Percentiles rank a stretch among this genome's conserved stretches.
phyloP scores from a whole-genome alignment of 1,140 invertebrate species.

The Caenorhabditis briggsae region DNA sequence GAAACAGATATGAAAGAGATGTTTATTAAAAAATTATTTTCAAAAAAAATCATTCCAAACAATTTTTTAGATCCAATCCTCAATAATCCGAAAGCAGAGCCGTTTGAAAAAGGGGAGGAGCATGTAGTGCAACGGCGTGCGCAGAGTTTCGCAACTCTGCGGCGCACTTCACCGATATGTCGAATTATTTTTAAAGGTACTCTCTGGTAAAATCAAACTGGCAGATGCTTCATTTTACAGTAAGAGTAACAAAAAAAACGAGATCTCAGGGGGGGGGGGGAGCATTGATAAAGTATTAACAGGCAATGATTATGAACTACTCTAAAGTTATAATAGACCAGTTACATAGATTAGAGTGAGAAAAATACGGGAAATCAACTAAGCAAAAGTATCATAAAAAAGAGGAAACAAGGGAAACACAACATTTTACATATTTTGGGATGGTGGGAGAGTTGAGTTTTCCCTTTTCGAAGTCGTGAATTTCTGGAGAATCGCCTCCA shows the following conservation, averaged over 20 bases:
- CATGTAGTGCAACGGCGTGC: background rate
- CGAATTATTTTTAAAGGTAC: too few species aligned
- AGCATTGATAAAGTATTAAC: too few species aligned
- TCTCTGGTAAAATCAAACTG: too few species aligned
- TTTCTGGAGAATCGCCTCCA: background rate
- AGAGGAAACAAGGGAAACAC: background rate
- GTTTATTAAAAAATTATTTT: too few species aligned
- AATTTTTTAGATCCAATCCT: background rate
- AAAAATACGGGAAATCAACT: background rate
- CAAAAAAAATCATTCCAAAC: background rate
- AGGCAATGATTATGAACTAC: too few species aligned
- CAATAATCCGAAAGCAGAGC: conserved; percentile 10
- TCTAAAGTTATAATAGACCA: too few species aligned
- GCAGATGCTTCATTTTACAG: too few species aligned
- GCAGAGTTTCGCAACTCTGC: background rate
- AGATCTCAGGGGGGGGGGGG: too few species aligned
- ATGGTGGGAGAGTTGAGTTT: too few species aligned
- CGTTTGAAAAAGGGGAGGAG: background rate
- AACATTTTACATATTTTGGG: background rate
- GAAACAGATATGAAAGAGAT: background rate
- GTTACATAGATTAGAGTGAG: background rate
- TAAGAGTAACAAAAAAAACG: too few species aligned
- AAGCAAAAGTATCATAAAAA: background rate
- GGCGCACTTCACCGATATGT: background rate
- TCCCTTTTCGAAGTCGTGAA: background rate